These are phyloP conservation scores for Porites australiensis DNA, from an alignment of 64 coral and sea anemone genomes.

Conservation along the genomic window DNA sequence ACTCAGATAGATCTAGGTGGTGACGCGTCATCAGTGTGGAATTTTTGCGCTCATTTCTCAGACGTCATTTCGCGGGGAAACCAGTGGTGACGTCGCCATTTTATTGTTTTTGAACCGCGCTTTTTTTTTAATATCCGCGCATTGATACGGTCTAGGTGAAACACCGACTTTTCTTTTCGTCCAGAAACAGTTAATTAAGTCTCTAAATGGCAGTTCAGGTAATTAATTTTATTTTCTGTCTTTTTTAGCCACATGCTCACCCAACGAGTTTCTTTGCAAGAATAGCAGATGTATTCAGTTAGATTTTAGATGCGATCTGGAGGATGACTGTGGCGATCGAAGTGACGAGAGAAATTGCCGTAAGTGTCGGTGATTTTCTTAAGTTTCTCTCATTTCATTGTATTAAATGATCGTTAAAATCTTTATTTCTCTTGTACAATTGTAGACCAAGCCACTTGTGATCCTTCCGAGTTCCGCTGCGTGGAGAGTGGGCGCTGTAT, in stretches of 20 bases:
- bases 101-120: too few species aligned
- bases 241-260: constrained; percentile 57
- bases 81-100: too few species aligned
- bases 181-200: too few species aligned
- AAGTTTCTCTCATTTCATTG: neutral
- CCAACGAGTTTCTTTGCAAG: constrained; percentile 76
- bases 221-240: neutral
- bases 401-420: neutral
- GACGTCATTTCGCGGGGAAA: too few species aligned
- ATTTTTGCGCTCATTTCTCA: too few species aligned
- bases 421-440: neutral
- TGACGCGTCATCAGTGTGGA: too few species aligned
- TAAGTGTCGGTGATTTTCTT: constrained; percentile 46
- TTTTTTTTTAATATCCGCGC: too few species aligned
- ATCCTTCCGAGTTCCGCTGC: constrained; percentile 71
- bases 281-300: constrained; percentile 74
- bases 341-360: constrained; percentile 90
- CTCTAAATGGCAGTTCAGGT: neutral
- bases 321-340: constrained; percentile 87
- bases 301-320: constrained; percentile 81
- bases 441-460: constrained; percentile 57
- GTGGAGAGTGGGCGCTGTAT: constrained; percentile 80
- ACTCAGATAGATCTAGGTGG: too few species aligned
- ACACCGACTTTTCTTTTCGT: too few species aligned
- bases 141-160: too few species aligned